These are phyloP conservation scores for Pogonomyrmex californicus DNA, from an alignment of 1,140 invertebrate species.

Conservation along the genomic window DNA sequence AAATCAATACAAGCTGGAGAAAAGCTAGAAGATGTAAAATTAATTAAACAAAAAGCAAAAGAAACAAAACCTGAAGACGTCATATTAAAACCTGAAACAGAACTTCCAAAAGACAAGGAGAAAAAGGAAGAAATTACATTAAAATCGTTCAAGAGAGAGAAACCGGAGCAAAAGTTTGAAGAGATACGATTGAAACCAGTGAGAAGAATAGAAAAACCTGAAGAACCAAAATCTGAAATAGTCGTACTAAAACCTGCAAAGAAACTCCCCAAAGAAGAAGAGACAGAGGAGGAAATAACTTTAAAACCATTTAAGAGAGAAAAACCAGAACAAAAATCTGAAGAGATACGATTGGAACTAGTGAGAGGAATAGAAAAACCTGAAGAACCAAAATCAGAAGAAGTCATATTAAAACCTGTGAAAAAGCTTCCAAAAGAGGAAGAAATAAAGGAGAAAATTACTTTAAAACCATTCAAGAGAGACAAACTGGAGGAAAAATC, in stretches of 20 bases:
- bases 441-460: too few relatives aligned
- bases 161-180: too few relatives aligned
- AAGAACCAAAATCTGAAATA: neutral
- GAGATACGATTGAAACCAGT: too few relatives aligned
- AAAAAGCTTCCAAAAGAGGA: slow-evolving; percentile 51
- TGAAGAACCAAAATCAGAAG: neutral
- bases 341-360: slow-evolving; percentile 84
- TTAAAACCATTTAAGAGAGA: slow-evolving; percentile 81
- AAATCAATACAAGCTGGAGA: slow-evolving; percentile 66
- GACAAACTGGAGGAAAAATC: too few relatives aligned
- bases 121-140: slow-evolving; percentile 78
- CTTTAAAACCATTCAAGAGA: too few relatives aligned
- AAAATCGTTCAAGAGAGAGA: slow-evolving; percentile 80
- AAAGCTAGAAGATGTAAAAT: neutral
- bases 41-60: slow-evolving; percentile 1
- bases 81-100: slow-evolving; percentile 57
- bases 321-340: slow-evolving; percentile 78
- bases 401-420: slow-evolving; percentile 78
- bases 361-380: slow-evolving; percentile 74
- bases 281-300: slow-evolving; percentile 69
- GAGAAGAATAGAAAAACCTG: too few relatives aligned
- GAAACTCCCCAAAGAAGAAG: slow-evolving; percentile 69
- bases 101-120: slow-evolving; percentile 52
- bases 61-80: slow-evolving; percentile 69
- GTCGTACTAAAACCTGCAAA: neutral